Conservation (phyloP, 2,888 invertebrate species). For the Bombylius discolor region DNA sequence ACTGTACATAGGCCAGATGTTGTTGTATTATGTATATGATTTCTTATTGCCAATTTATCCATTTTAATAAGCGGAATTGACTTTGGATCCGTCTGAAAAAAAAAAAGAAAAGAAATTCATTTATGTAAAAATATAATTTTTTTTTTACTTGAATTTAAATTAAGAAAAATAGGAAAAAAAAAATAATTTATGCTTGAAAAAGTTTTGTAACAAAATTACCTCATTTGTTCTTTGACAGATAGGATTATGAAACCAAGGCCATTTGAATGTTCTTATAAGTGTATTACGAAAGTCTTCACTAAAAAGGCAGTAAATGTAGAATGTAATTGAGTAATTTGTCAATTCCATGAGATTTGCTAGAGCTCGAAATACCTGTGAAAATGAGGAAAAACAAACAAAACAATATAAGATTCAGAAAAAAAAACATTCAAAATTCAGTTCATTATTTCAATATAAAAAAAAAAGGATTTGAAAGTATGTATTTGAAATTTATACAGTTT, state of each 20-base stretch:
- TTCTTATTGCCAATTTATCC: conserved; percentile 23
- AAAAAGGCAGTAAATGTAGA: conserved; percentile 66
- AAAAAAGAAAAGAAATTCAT: not conserved
- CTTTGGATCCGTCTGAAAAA: conserved; percentile 19
- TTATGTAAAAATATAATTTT: not conserved
- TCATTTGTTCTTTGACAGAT: conserved; percentile 29
- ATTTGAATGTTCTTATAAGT: conserved; percentile 47
- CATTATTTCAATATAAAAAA: too few species aligned
- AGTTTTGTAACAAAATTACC: conserved; percentile 18
- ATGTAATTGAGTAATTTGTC: conserved; percentile 63
- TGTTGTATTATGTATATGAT: conserved; percentile 30
- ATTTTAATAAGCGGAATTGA: conserved; percentile 25
- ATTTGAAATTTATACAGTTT: too few species aligned
- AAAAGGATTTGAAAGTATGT: too few species aligned
- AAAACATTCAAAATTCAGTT: too few species aligned
- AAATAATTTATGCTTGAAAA: not conserved
- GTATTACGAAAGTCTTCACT: conserved; percentile 65
- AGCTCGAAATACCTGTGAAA: conserved; percentile 48
- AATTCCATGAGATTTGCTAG: conserved; percentile 61
- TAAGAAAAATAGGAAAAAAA: not conserved
- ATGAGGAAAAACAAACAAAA: not conserved
- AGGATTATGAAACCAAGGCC: conserved; percentile 38
- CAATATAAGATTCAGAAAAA: not conserved
- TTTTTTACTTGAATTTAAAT: not conserved
- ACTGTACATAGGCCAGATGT: conserved; percentile 31